These are phyloP conservation scores for Drosophila sechellia DNA, from an alignment of 1,140 invertebrate species.

Conservation along the genomic window DNA sequence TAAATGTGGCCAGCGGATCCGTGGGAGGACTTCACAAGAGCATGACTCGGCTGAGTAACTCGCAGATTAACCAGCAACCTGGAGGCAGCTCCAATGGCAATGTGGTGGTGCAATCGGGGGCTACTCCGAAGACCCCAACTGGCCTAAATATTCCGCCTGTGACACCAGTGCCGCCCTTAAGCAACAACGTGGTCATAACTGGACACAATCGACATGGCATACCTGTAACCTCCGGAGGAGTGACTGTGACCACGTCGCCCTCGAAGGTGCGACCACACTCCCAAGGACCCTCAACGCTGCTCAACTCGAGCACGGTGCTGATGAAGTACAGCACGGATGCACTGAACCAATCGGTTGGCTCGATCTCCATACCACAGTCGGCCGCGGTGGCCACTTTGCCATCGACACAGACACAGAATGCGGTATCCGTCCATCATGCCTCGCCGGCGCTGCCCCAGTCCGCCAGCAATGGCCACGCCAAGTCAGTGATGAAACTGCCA, in stretches of 20 bases:
- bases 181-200: constrained; percentile 85
- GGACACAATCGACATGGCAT: constrained; percentile 85
- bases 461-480: constrained; percentile 76
- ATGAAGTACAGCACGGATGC: constrained; percentile 83
- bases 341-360: constrained; percentile 82
- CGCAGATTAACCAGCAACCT: constrained; percentile 87
- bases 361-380: constrained; percentile 70
- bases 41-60: constrained; percentile 91
- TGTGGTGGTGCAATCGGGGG: constrained; percentile 71
- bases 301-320: constrained; percentile 81
- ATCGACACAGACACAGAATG: constrained; percentile 54
- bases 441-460: constrained; percentile 77
- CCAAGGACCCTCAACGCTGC: constrained; percentile 85
- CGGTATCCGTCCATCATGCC: constrained; percentile 81
- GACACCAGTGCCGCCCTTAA: constrained; percentile 80
- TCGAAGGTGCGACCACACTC: constrained; percentile 85
- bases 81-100: constrained; percentile 77
- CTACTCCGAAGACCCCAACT: constrained; percentile 67
- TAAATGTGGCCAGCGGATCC: constrained; percentile 90
- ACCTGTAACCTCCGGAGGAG: constrained; percentile 86
- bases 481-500: constrained; percentile 83
- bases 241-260: constrained; percentile 87
- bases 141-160: constrained; percentile 68
- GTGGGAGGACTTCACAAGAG: constrained; percentile 92
- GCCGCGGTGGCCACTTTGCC: constrained; percentile 2